phyloP scores from a whole-genome alignment of 2,888 invertebrate species.

The Smittia aterrima region DNA sequence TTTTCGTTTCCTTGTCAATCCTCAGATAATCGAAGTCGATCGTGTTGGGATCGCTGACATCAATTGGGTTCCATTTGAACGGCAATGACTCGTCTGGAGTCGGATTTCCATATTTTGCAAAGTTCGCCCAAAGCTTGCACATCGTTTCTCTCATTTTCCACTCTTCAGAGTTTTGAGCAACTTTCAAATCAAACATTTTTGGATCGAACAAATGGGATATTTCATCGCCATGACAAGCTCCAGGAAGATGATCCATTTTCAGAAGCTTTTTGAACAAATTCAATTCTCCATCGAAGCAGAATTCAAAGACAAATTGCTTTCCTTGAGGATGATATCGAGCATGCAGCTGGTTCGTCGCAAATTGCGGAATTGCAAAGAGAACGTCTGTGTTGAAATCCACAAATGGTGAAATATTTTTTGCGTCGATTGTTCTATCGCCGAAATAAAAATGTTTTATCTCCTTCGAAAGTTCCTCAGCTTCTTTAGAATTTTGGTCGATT shows the following conservation, averaged over 20 bases:
- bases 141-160: slow-evolving; percentile 53
- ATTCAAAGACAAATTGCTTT: slow-evolving; percentile 56
- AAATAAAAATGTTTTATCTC: slow-evolving; percentile 55
- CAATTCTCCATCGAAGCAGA: slow-evolving; percentile 58
- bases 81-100: slow-evolving; percentile 46
- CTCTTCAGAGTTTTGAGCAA: slow-evolving; percentile 45
- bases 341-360: slow-evolving; percentile 48
- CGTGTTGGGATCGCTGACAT: not conserved
- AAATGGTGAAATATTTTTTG: slow-evolving; percentile 53
- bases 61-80: slow-evolving; percentile 47
- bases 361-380: slow-evolving; percentile 49
- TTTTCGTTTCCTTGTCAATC: slow-evolving; percentile 47
- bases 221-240: slow-evolving; percentile 63
- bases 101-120: slow-evolving; percentile 58
- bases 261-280: slow-evolving; percentile 57
- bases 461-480: slow-evolving; percentile 44
- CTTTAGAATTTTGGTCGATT: slow-evolving; percentile 46
- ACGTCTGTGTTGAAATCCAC: slow-evolving; percentile 57
- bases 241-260: slow-evolving; percentile 53
- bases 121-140: slow-evolving; percentile 63
- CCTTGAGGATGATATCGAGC: slow-evolving; percentile 44
- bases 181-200: slow-evolving; percentile 34
- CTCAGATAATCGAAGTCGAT: slow-evolving; percentile 47
- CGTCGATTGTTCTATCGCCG: slow-evolving; percentile 49
- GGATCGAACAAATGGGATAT: slow-evolving; percentile 57